These are phyloP conservation scores for Brachylomia viminalis DNA, from an alignment of 2,888 invertebrate genomes.

Conservation along the genomic window DNA sequence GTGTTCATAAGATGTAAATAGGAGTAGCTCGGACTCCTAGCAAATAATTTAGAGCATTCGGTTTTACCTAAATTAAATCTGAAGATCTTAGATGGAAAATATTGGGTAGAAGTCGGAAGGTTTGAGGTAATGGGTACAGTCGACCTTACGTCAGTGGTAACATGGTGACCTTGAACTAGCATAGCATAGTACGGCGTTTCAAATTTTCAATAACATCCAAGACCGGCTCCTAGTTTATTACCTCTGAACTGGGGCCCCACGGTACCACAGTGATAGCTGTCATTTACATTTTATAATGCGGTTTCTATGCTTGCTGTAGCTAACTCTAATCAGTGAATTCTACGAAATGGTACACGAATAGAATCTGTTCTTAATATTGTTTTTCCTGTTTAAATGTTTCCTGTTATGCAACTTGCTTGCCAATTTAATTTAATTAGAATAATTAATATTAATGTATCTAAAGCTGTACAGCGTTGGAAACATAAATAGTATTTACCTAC, in stretches of 20 bases:
- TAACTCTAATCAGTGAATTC: slow-evolving; percentile 3
- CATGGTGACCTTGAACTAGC: too few relatives aligned
- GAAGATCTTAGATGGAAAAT: too few relatives aligned
- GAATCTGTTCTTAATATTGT: slow-evolving; percentile 12
- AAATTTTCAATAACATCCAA: neutral
- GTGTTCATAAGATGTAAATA: neutral
- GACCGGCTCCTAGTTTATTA: neutral
- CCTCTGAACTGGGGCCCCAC: neutral
- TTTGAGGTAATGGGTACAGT: neutral
- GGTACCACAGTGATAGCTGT: neutral
- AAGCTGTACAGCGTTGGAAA: neutral
- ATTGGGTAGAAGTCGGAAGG: neutral
- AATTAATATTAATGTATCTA: neutral
- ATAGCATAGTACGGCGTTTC: neutral
- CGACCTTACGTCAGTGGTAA: neutral
- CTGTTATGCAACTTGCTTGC: slow-evolving; percentile 9
- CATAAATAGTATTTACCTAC: neutral
- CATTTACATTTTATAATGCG: neutral
- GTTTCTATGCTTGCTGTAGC: too few relatives aligned
- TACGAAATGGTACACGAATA: neutral
- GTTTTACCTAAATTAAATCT: neutral
- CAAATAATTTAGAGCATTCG: slow-evolving; percentile 3
- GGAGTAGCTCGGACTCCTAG: neutral
- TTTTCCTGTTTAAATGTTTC: slow-evolving; percentile 26
- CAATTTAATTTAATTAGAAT: slow-evolving; percentile 25